These are phyloP conservation scores for Paramormyrops kingsleyae DNA, from an alignment of 2,113 vertebrate species.

Conservation along the genomic window DNA sequence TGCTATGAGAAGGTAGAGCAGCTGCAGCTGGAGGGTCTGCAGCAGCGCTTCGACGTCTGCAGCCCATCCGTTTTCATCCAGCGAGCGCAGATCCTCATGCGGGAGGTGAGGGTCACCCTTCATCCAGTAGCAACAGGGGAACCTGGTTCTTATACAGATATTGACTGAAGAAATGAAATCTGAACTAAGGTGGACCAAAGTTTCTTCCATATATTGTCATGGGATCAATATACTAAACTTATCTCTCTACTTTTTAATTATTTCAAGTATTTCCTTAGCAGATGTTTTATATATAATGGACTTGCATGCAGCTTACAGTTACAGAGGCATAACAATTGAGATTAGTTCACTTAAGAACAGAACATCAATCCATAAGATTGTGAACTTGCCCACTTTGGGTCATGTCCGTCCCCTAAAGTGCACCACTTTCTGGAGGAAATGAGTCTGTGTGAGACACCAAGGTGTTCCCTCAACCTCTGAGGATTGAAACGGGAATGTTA, in stretches of 20 bases:
- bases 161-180: not conserved
- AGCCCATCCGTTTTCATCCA: constrained; percentile 83
- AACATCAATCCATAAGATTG: not conserved
- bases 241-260: not conserved
- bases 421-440: not conserved
- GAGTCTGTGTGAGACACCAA: not conserved
- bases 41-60: constrained; percentile 86
- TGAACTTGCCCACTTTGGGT: not conserved
- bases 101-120: constrained; percentile 71
- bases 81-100: constrained; percentile 92
- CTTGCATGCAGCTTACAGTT: not conserved
- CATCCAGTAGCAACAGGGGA: not conserved
- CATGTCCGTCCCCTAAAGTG: not conserved
- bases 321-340: not conserved
- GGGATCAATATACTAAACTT: not conserved
- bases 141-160: not conserved
- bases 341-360: not conserved
- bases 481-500: not conserved
- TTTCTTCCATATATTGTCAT: not conserved
- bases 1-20: constrained; percentile 88
- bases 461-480: not conserved
- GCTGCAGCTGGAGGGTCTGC: constrained; percentile 85
- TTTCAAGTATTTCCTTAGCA: not conserved
- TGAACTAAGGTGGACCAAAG: not conserved
- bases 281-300: not conserved